A percentile compares a stretch with the other conserved stretches of the same genome.
Evolutionary conservation across 2,888 invertebrate genomes (phyloP).

Genomic region (Parthenolecanium corni): DNA sequence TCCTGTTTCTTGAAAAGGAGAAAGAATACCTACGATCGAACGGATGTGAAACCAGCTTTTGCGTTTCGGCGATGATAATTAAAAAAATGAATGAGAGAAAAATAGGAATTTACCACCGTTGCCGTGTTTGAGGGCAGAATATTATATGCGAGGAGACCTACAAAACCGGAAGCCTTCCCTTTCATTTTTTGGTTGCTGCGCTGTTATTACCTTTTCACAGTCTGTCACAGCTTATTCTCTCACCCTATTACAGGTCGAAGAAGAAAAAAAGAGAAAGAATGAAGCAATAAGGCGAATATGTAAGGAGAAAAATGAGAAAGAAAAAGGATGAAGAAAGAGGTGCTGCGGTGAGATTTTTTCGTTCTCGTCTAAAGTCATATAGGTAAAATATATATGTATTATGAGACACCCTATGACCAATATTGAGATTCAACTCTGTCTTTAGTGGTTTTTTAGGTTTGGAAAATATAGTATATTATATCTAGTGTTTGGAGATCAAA

Average conservation of each 20-base stretch:
- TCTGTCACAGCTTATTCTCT: background rate
- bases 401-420: too few relatives aligned
- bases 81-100: background rate
- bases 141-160: background rate
- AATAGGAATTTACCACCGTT: background rate
- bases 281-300: too few relatives aligned
- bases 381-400: too few relatives aligned
- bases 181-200: background rate
- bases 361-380: too few relatives aligned
- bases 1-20: background rate
- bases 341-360: too few relatives aligned
- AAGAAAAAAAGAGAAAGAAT: too few relatives aligned
- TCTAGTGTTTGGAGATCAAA: too few relatives aligned
- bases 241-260: background rate
- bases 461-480: too few relatives aligned
- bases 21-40: background rate
- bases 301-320: too few relatives aligned
- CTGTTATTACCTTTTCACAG: background rate
- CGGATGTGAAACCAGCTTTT: conserved; percentile 22
- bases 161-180: background rate
- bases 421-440: too few relatives aligned
- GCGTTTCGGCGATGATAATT: conserved; percentile 25
- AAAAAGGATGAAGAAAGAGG: too few relatives aligned
- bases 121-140: background rate
- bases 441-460: too few relatives aligned